Base-by-base conservation (phyloP, 2,888 invertebrate species). In the Colletes collaris region DNA sequence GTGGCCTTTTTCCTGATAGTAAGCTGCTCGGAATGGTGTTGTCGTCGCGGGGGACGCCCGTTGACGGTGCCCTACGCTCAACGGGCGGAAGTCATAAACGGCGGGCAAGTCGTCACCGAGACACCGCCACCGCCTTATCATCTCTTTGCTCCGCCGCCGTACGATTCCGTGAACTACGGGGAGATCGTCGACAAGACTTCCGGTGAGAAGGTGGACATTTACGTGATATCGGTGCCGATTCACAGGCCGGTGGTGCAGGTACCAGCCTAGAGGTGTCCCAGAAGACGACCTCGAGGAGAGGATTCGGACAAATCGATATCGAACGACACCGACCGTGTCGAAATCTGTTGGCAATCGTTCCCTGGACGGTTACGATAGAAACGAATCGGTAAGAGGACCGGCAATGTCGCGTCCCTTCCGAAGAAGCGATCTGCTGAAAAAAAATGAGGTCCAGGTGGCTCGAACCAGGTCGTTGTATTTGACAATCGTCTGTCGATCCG, bases 21-120 rank as follows among this genome's bases (percentile, higher is more conserved):
- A 35, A 94, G 94, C 67, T 95, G 94, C 82, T 94, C 94, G 5
- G 94, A 94, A 79, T 94, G 94, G 94, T 94, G 94, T 85, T 95
- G 95, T 81, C 92, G 93, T 58, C 90, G 94, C 0, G 92, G 92
- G 4, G 91, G 92, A 3, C 86, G 93, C 65, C 90, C 90, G 19
- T 62, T 91, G 16, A 79, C 89, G 68, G 84, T 90, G 4, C 88
- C 91, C 1, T 90, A 91, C 81, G 79, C 89, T n/a, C 89, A 91
- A 65, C 88, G 92, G 10, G 87, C 82, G 0, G 83, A 86, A 5
- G 68, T 69, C 13, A 85, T 86, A 3, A 81, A 82, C 53, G 85
- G 79, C 6, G 67, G 75, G 13, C 81, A 74, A 7, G 75, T 78
- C 7, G 84, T 88, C 2, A 89, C 90, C 6, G 93, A 93, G 60